Percentiles rank a stretch among this genome's conserved stretches.
phyloP scores from a whole-genome alignment of 2,888 invertebrate species.

The Leptinotarsa tumamoca region DNA sequence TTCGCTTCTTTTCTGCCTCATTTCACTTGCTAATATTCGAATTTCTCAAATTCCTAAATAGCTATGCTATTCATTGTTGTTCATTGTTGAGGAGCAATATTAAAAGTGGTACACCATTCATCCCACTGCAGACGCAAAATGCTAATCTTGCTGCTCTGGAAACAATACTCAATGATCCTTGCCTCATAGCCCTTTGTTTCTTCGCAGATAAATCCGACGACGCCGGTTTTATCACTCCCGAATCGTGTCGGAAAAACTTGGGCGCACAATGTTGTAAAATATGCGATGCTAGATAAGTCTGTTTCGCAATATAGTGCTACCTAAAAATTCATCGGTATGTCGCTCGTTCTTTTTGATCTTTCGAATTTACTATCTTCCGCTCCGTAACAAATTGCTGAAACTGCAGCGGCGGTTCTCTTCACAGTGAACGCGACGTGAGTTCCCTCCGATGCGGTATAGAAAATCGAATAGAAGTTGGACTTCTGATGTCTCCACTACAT shows the following conservation, averaged over 20 bases:
- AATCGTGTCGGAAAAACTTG: neutral
- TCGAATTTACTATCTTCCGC: conserved; percentile 18
- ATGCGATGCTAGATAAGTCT: conserved; percentile 39
- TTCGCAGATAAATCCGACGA: neutral
- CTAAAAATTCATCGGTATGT: conserved; percentile 38
- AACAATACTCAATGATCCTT: neutral
- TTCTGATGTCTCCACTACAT: neutral
- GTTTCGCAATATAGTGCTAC: conserved; percentile 38
- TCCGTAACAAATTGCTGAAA: conserved; percentile 20
- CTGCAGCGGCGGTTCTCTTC: neutral
- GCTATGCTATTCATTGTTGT: no score
- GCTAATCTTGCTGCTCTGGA: neutral
- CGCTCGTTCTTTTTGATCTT: conserved; percentile 28
- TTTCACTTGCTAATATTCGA: no score
- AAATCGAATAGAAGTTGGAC: neutral
- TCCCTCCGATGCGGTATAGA: neutral
- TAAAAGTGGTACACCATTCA: no score
- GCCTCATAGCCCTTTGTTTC: neutral
- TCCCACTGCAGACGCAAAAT: neutral
- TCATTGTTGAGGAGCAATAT: no score
- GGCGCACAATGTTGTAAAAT: conserved; percentile 21
- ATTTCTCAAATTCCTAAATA: no score
- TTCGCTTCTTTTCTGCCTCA: no score
- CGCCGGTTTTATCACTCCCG: conserved; percentile 5
- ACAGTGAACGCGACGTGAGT: neutral